Percentiles rank a stretch among this genome's conserved stretches.
Conservation (phyloP, 2,113 vertebrate genomes). For the Mirounga angustirostris region DNA sequence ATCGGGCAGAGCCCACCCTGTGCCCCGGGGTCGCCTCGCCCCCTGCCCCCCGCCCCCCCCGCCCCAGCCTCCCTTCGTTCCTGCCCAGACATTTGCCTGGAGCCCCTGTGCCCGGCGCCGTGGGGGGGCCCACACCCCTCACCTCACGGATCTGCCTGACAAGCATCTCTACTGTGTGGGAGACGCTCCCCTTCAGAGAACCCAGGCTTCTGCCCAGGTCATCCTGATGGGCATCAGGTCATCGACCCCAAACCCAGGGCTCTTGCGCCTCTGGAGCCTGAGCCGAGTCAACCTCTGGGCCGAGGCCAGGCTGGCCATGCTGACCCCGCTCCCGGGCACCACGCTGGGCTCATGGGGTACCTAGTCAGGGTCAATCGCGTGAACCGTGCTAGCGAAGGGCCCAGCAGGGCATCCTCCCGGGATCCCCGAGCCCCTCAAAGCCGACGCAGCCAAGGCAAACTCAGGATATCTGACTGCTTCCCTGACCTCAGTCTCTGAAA, state of each 20-base stretch:
- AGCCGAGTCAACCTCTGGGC: background rate
- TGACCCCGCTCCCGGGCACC: background rate
- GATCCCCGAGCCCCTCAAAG: background rate
- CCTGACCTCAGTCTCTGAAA: background rate
- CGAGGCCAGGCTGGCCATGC: background rate
- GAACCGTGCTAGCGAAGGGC: accelerated
- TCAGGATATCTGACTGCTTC: background rate
- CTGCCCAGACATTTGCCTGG: background rate
- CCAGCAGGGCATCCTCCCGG: background rate
- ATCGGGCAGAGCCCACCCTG: background rate
- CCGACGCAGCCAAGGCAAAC: background rate
- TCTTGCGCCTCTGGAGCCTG: background rate
- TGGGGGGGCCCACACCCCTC: accelerated
- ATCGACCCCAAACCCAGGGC: background rate
- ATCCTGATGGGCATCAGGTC: background rate
- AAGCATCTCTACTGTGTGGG: background rate
- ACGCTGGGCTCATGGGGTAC: background rate
- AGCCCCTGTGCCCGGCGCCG: background rate
- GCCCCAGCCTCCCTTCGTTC: too few species aligned
- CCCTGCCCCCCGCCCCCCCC: background rate
- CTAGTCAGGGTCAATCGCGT: background rate
- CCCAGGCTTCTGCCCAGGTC: background rate
- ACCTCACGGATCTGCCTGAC: background rate
- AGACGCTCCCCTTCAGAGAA: background rate
- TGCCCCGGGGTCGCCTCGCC: background rate